Evolutionary conservation across 2,113 vertebrate genomes (phyloP), one percentile per base, ranked within the genome.

Genomic region (Spilogale gracilis): DNA sequence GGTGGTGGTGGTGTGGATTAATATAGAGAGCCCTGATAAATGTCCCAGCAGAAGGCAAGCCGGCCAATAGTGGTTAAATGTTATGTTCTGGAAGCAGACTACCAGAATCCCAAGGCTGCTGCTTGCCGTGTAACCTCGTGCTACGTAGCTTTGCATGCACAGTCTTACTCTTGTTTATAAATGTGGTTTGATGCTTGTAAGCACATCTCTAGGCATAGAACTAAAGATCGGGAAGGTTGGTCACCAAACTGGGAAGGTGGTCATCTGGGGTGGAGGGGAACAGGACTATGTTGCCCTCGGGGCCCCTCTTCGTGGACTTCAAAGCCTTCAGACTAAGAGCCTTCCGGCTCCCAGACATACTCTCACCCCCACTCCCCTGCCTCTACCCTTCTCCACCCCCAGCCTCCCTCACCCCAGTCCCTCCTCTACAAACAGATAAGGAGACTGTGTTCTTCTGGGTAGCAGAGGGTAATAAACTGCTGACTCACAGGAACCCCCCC

Each of bases 361-460:
- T 38, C 32, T 0, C 54, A 58, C 54, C 20, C 32, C 20, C 4
- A 30, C 8, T 25, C 38, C 14, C n/a, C 6, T 23, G 4, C 25
- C 9, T 0, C 60, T 23, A 1, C 3, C 13, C 20, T 21, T 48
- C 43, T 23, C 12, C 73, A 25, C 73, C 73, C 73, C 25, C n/a
- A 6, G 38, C 60, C 14, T 25, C 38, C 45, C 52, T 10, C 43
- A 3, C 50, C 25, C 27, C 58, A n/a, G 60, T 2, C 6, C 38
- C 9, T 30, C 23, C 30, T 52, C 38, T 54, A 43, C 83, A 38
- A 67, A 93, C 71, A 97, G 95, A 86, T 91, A 93, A 80, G 92
- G 95, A 13, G 10, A 25, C 63, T 85, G 21, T 65, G 63, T 9
- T 91, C 95, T 90, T 50, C 91, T 27, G 2, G 81, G 54, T 92